Evolutionary conservation across 2,113 vertebrate species (phyloP), one percentile per base, ranked within the genome.

Genomic region (Catharus minimus): DNA sequence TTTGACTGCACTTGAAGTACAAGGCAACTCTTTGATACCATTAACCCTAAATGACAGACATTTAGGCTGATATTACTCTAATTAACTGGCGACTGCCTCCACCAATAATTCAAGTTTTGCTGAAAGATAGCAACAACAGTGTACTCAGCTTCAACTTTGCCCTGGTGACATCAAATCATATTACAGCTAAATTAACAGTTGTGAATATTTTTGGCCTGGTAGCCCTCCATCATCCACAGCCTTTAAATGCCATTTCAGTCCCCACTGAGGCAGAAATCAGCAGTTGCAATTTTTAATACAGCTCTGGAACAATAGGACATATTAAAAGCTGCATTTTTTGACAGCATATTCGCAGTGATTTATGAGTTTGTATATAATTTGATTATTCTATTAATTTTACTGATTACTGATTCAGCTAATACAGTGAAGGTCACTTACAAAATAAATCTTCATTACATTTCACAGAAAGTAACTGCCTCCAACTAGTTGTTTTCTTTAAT

Each of bases 301-400:
- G 95, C 96, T 96, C 91, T 95, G 97, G 97, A 98, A 98, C 98
- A 98, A 98, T 91, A 96, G 96, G 89, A 96, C 86, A 95, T 97
- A 98, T 98, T 98, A 98, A 98, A 97, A 98, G 97, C 90, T 96
- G 95, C 86, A 94, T 96, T 97, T 97, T 97, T 76, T 98, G 98
- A 98, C 97, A 98, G 97, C 94, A 89, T 91, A 95, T 97, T 97
- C 93, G 2, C 41, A 36, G 96, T 98, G 98, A 98, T 98, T 98
- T 98, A 98, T 98, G 98, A 98, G 97, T 98, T 98, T 98, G 97
- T 97, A 97, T 97, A 97, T 98, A 98, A 98, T 98, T 98, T 98
- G 97, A 98, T 98, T 98, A 98, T 98, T 98, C 97, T 98, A 98
- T 98, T 98, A 98, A 98, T 98, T 98, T 97, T 97, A 97, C 97